Conservation (phyloP, 2,797 vertebrate genomes). For the Aldrovandia affinis region DNA sequence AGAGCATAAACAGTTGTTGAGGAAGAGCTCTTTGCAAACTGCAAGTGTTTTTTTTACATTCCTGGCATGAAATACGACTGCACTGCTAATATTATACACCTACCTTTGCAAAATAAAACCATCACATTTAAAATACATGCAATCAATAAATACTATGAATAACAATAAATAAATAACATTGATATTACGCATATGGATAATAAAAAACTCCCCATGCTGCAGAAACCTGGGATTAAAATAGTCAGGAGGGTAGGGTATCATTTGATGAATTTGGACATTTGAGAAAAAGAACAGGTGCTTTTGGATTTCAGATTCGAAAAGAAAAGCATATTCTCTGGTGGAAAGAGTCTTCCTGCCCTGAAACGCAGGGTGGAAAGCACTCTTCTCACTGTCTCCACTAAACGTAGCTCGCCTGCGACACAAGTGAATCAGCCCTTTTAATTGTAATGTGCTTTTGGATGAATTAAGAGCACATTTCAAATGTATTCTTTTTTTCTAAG, state of each 20-base stretch:
- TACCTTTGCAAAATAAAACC: not conserved
- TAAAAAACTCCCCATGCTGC: too few species aligned
- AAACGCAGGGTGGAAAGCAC: not conserved
- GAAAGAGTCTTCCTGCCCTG: not conserved
- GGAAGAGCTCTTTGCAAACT: not conserved
- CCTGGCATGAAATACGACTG: not conserved
- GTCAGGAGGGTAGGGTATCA: too few species aligned
- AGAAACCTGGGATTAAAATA: too few species aligned
- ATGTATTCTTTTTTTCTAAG: constrained; percentile 13
- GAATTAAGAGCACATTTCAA: constrained; percentile 18
- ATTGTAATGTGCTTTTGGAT: not conserved
- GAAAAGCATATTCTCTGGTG: not conserved
- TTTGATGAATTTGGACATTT: too few species aligned
- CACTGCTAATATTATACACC: not conserved
- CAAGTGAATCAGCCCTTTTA: constrained; percentile 27
- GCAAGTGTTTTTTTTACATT: not conserved
- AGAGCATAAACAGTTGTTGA: not conserved
- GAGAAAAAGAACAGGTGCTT: not conserved
- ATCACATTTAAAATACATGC: not conserved
- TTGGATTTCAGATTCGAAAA: not conserved
- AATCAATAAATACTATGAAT: not conserved
- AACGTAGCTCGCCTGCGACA: constrained; percentile 4
- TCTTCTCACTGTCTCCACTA: constrained; percentile 12
- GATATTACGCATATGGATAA: not conserved
- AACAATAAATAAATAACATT: not conserved